Evolutionary conservation across 2,113 vertebrate species (phyloP).

Genomic region (rabbit (Oryctolagus cuniculus)): mOryCun1.1 NC_091443.1:9998001-9998500

Average conservation of each 20-base stretch:
- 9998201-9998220: accelerated
- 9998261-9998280: not conserved
- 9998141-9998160: too few species aligned
- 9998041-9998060: too few species aligned
- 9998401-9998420: not conserved
- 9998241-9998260: not conserved
- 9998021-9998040: too few species aligned
- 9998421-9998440: too few species aligned
- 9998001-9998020: too few species aligned
- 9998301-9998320: not conserved
- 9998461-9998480: too few species aligned
- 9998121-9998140: not conserved
- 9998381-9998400: not conserved
- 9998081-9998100: too few species aligned
- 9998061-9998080: too few species aligned
- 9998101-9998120: not conserved
- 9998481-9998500: not conserved
- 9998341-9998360: not conserved
- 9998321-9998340: not conserved
- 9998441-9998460: too few species aligned
- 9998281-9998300: not conserved
- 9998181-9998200: accelerated
- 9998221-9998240: too few species aligned
- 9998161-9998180: too few species aligned
- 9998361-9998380: accelerated